Conservation (phyloP, 2,797 vertebrate genomes). For the Gephyroberyx darwinii region DNA sequence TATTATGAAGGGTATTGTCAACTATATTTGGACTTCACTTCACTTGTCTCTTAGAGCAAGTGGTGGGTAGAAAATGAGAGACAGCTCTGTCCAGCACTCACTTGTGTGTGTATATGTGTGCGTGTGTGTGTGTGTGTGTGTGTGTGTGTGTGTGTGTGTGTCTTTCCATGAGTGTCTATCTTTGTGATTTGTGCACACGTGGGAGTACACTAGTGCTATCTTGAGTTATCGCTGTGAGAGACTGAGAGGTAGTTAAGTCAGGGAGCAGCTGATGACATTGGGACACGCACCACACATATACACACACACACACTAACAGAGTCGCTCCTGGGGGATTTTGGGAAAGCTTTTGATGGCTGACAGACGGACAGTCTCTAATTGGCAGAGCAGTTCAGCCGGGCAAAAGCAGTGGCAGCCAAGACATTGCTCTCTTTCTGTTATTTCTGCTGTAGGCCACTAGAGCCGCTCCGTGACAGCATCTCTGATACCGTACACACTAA, state of each 20-base stretch:
- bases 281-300: constrained; percentile 2
- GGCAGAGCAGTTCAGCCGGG: constrained; percentile 52
- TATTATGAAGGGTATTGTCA: constrained; percentile 46
- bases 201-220: constrained; percentile 43
- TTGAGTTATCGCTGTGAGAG: constrained; percentile 40
- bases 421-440: constrained; percentile 27
- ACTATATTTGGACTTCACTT: constrained; percentile 60
- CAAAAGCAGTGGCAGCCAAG: constrained; percentile 30
- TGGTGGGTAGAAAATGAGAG: constrained; percentile 52
- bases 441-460: constrained; percentile 5
- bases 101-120: neutral
- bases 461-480: constrained; percentile 30
- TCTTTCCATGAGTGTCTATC: constrained; percentile 17
- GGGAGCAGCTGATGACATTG: constrained; percentile 52
- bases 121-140: constrained; percentile 4
- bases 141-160: neutral
- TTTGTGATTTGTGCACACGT: constrained; percentile 42
- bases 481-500: neutral
- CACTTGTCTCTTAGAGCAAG: constrained; percentile 43
- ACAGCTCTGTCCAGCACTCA: constrained; percentile 19
- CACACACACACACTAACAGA: constrained; percentile 20
- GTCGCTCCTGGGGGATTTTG: constrained; percentile 42
- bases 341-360: constrained; percentile 53
- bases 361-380: constrained; percentile 72
- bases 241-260: constrained; percentile 53